phyloP scores from a whole-genome alignment of 2,113 vertebrate species.

The Camelus bactrianus region DNA sequence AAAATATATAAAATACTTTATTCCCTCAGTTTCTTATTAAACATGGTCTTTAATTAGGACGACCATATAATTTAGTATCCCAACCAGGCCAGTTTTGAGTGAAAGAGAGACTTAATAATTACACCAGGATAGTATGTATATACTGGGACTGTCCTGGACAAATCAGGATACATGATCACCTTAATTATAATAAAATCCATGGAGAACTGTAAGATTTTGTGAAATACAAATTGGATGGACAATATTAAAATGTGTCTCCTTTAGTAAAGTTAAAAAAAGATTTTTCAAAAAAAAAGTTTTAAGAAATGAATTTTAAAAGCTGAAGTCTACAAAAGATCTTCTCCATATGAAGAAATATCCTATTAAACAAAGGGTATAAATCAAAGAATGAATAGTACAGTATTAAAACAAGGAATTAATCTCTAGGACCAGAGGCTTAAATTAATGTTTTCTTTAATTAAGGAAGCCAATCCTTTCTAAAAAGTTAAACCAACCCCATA shows the following conservation, averaged over 20 bases:
- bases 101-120: not conserved
- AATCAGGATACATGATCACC: not conserved
- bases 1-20: constrained; percentile 1
- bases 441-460: constrained; percentile 7
- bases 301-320: not conserved
- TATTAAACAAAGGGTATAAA: not conserved
- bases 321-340: not conserved
- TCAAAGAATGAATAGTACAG: not conserved
- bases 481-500: not conserved
- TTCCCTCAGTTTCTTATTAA: not conserved
- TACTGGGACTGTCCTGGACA: not conserved
- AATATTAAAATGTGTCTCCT: not conserved
- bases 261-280: not conserved
- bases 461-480: constrained; percentile 13
- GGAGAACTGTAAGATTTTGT: not conserved
- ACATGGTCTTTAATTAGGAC: not conserved
- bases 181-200: not conserved
- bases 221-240: not conserved
- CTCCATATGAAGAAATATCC: not conserved
- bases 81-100: not conserved
- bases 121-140: not conserved
- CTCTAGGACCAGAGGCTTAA: constrained; percentile 6
- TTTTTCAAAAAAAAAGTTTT: not conserved
- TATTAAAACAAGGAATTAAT: not conserved
- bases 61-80: not conserved